Evolutionary conservation across 2,888 invertebrate genomes (phyloP).

Genomic region (Caenorhabditis uteleia): DNA sequence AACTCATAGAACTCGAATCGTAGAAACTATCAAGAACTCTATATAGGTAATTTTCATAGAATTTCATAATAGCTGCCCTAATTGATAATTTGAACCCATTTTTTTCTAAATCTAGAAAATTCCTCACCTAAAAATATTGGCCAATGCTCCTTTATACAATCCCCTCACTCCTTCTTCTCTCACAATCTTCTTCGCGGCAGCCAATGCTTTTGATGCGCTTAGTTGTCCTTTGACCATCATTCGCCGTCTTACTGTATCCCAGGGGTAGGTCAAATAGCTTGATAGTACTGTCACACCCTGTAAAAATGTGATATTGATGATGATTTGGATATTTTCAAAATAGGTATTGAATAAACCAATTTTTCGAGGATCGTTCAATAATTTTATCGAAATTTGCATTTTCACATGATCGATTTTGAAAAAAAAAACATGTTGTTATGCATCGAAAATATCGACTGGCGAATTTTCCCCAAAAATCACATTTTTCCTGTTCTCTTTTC

Average conservation of each 20-base stretch:
- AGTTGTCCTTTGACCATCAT: constrained; percentile 94
- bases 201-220: constrained; percentile 40
- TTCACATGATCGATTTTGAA: too few relatives aligned
- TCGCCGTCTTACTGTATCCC: constrained; percentile 90
- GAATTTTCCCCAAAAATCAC: too few relatives aligned
- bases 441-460: too few relatives aligned
- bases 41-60: constrained; percentile 1
- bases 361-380: background rate
- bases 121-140: constrained; percentile 48
- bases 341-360: background rate
- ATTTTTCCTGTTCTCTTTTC: too few relatives aligned
- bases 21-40: too few relatives aligned
- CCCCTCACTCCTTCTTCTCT: constrained; percentile 47
- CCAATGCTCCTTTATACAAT: constrained; percentile 50
- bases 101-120: background rate
- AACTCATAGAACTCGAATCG: too few relatives aligned
- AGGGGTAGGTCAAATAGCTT: constrained; percentile 81
- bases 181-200: constrained; percentile 43
- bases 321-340: background rate
- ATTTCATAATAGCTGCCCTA: too few relatives aligned
- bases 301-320: constrained; percentile 3
- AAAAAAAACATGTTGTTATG: too few relatives aligned
- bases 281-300: constrained; percentile 50
- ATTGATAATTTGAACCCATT: background rate
- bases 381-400: background rate